Evolutionary conservation across 2,113 vertebrate genomes (phyloP).

Genomic region (Rhinopomastus cyanomelas): DNA sequence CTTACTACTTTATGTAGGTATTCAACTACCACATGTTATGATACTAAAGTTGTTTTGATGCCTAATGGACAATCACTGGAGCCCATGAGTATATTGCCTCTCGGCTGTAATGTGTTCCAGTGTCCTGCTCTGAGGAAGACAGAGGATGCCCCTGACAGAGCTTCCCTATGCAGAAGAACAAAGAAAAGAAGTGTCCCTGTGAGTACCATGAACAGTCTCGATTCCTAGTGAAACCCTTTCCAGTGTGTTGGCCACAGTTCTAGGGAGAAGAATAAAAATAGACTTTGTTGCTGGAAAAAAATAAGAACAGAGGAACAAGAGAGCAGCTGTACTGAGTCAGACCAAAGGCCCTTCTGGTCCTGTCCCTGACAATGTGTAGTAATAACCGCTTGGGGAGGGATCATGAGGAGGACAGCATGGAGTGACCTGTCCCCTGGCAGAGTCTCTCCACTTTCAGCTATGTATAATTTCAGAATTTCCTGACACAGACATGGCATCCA

Average conservation of each 20-base stretch:
- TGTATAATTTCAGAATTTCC: conserved; percentile 22
- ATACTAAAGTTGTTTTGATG: neutral
- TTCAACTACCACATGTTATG: neutral
- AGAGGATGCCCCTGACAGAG: neutral
- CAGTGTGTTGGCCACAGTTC: neutral
- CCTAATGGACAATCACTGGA: neutral
- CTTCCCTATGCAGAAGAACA: neutral
- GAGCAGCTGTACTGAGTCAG: conserved; percentile 16
- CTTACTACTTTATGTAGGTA: neutral
- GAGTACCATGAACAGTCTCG: neutral
- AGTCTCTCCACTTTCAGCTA: neutral
- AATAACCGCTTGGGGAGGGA: neutral
- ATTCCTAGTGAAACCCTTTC: conserved; percentile 34
- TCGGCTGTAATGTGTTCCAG: neutral
- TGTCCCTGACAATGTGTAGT: neutral
- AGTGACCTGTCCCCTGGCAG: conserved; percentile 26
- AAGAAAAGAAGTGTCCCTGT: neutral
- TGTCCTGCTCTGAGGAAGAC: neutral
- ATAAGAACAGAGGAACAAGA: conserved; percentile 46
- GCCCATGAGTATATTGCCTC: neutral
- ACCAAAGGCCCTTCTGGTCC: conserved; percentile 43
- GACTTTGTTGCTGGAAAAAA: conserved; percentile 38
- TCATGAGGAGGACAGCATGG: neutral
- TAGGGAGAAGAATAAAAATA: conserved; percentile 45
- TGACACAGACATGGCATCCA: neutral